phyloP scores from a whole-genome alignment of 2,797 vertebrate species.

The Chloroceryle amazona region DNA sequence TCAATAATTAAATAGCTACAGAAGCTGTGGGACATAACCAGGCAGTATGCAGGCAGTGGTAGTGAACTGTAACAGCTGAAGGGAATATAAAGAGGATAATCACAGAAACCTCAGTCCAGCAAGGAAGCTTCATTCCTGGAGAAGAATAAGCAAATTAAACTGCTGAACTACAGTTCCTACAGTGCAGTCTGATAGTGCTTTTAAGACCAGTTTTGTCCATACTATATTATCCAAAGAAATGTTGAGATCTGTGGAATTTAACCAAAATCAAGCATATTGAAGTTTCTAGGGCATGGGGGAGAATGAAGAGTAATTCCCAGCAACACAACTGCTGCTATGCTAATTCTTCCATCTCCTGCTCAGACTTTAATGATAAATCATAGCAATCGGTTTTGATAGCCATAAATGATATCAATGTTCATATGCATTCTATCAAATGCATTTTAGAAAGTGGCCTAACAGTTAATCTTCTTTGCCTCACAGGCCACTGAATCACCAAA shows the following conservation, averaged over 20 bases:
- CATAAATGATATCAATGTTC: neutral
- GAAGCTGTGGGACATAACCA: neutral
- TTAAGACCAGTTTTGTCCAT: neutral
- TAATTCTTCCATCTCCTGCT: neutral
- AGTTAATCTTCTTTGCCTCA: neutral
- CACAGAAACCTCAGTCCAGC: neutral
- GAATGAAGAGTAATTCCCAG: neutral
- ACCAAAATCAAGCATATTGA: neutral
- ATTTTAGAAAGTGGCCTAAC: neutral
- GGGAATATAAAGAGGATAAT: neutral
- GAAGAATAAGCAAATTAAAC: neutral
- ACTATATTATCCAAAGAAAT: neutral
- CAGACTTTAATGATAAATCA: neutral
- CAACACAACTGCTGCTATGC: neutral
- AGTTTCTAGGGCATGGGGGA: neutral
- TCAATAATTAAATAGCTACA: neutral
- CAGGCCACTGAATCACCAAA: neutral
- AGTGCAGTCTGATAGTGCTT: neutral
- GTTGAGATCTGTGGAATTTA: neutral
- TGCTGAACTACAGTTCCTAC: neutral
- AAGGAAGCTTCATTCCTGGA: neutral
- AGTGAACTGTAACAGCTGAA: neutral
- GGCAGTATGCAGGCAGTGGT: neutral
- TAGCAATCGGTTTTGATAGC: neutral
- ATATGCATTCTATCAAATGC: neutral